These are phyloP conservation scores for Scomber scombrus DNA, from an alignment of 2,113 vertebrate genomes.

Conservation along the genomic window DNA sequence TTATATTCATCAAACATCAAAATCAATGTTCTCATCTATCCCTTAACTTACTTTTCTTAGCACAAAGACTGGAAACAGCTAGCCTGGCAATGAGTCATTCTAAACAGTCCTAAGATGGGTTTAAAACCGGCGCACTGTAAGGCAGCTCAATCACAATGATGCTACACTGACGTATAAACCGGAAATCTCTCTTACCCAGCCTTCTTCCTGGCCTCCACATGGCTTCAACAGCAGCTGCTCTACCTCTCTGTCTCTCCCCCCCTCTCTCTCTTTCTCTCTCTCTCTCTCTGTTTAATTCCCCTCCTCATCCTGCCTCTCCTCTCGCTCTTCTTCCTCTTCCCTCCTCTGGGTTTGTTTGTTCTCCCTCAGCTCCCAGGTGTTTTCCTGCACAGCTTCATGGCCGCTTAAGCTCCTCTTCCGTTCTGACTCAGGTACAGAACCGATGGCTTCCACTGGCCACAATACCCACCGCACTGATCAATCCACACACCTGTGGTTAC, in stretches of 20 bases:
- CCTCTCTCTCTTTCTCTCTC: constrained; percentile 23
- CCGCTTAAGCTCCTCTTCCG: constrained; percentile 68
- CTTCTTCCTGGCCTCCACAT: constrained; percentile 62
- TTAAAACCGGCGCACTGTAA: constrained; percentile 6
- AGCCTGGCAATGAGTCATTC: background rate
- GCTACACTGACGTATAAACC: constrained; percentile 43
- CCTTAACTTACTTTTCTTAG: background rate
- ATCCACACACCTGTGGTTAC: background rate
- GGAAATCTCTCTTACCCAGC: constrained; percentile 48
- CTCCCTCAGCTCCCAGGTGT: constrained; percentile 81
- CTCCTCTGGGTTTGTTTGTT: constrained; percentile 79
- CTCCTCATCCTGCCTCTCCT: constrained; percentile 74
- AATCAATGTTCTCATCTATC: background rate
- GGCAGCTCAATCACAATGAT: constrained; percentile 24
- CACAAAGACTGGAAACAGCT: background rate
- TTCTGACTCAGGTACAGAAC: constrained; percentile 79
- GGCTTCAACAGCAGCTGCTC: constrained; percentile 64
- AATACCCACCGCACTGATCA: constrained; percentile 9
- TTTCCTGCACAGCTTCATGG: constrained; percentile 72
- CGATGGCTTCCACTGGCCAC: constrained; percentile 30
- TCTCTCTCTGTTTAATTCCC: constrained; percentile 45
- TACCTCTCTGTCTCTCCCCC: constrained; percentile 32
- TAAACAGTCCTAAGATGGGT: background rate
- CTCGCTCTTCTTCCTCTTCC: constrained; percentile 74
- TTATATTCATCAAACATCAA: too few species aligned